Base-by-base conservation (phyloP, 2,888 invertebrate species). In the Agrotis clavis region DNA sequence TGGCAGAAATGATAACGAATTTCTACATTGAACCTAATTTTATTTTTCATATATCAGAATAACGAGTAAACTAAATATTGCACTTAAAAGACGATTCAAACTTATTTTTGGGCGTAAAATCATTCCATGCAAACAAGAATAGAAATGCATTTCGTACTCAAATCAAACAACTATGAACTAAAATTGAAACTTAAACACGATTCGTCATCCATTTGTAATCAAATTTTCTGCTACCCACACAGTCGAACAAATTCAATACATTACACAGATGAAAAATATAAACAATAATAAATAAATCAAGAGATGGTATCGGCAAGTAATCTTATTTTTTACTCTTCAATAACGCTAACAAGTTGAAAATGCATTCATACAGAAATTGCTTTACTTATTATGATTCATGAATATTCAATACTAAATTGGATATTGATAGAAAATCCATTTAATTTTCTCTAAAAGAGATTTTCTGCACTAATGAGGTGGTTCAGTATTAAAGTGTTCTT, bases 381-480 rank as follows among this genome's bases (percentile, higher is more conserved):
- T 88, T 41, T 86, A 86, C 81, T 73, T 87, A 85, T 91, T 81
- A 77, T 69, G 90, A 91, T 90, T 90, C 90, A 90, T 90, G 88
- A 87, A 88, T 88, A 87, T 87, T 86, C 77, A 71, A 74, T 79
- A 81, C 45, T 70, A 84, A 86, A 90, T 89, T 88, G 86, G 81
- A 70, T 85, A 86, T 87, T 86, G 85, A 87, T 87, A 87, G 71
- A 73, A 75, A 77, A 69, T 72, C 63, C 50, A 83, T 83, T 80
- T 67, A 67, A 71, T 72, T 64, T 72, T 76, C 66, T 59, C 53
- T 57, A 51, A 75, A 69, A 74, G 64, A 69, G 63, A 41, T 73
- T 63, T 71, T 77, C 45, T 68, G 18, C 47, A 71, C 79, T 81
- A 85, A 82, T 77, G 77, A 83, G 76, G 14, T 60, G 68, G 65